Evolutionary conservation across 2,113 vertebrate species (phyloP).

Genomic region (Pterocles orientalis): DNA sequence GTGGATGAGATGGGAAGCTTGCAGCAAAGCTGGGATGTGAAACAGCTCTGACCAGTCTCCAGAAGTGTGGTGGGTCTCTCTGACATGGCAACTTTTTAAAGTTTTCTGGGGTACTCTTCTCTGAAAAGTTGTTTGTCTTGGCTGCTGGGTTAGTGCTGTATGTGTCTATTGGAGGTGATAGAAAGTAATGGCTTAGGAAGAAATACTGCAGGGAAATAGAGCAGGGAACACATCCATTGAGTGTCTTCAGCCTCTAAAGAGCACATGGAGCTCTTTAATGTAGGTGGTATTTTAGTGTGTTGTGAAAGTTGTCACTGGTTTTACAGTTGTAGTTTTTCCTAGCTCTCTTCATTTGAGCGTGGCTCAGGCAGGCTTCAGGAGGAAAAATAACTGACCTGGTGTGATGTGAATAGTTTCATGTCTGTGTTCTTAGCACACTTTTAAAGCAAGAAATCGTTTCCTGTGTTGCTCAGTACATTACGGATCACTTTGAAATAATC

Average conservation of each 20-base stretch:
- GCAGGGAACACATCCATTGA: background rate
- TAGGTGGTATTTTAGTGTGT: background rate
- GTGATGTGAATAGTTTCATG: background rate
- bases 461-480: background rate
- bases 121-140: background rate
- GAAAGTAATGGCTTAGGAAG: background rate
- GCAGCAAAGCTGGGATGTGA: background rate
- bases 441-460: background rate
- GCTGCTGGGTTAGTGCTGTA: background rate
- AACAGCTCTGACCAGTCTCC: background rate
- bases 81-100: background rate
- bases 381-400: background rate
- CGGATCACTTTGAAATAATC: background rate
- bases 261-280: background rate
- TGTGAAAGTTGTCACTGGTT: background rate
- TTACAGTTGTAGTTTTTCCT: background rate
- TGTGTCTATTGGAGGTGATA: background rate
- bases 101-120: background rate
- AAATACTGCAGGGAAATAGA: background rate
- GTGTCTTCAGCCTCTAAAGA: background rate
- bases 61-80: background rate
- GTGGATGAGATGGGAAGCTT: background rate
- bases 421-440: background rate
- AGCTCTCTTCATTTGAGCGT: background rate
- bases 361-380: background rate